Percentiles rank a stretch among this genome's conserved stretches.
Conservation (phyloP, 1,140 invertebrate species). For the Penaeus chinensis region DNA sequence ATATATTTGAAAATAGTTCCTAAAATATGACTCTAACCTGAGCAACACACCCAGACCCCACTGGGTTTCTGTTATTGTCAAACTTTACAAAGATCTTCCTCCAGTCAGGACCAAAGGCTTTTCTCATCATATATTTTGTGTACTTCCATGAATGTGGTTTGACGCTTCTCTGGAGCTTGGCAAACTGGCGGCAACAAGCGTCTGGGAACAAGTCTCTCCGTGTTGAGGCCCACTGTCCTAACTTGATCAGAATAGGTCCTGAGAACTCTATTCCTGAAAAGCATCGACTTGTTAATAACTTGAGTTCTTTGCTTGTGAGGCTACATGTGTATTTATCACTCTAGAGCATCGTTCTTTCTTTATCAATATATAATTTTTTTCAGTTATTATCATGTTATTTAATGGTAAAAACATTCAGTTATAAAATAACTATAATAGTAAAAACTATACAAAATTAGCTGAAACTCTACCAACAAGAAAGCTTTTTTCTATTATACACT, state of each 20-base stretch:
- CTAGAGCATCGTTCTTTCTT: not conserved
- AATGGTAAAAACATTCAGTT: no score
- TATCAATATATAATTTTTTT: not conserved
- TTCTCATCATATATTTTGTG: constrained; percentile 66
- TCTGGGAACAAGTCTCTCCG: constrained; percentile 69
- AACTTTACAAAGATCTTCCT: constrained; percentile 67
- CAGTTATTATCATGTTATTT: no score
- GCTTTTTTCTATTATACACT: no score
- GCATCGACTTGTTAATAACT: not conserved
- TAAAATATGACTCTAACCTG: constrained; percentile 67
- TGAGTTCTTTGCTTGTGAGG: not conserved
- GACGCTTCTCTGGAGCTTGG: constrained; percentile 67
- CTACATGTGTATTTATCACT: not conserved
- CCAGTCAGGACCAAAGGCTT: constrained; percentile 67
- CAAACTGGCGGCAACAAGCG: constrained; percentile 68
- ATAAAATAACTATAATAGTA: no score
- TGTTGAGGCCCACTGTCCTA: constrained; percentile 71
- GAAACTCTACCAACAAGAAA: no score
- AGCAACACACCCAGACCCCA: constrained; percentile 73
- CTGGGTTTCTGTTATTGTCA: constrained; percentile 64
- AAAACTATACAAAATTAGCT: no score
- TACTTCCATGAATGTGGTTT: constrained; percentile 68
- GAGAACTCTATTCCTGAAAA: constrained; percentile 67
- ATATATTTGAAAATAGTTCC: not conserved
- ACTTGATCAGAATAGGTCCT: constrained; percentile 72